phyloP scores from a whole-genome alignment of 2,797 vertebrate genomes.

The Artibeus jamaicensis region DNA sequence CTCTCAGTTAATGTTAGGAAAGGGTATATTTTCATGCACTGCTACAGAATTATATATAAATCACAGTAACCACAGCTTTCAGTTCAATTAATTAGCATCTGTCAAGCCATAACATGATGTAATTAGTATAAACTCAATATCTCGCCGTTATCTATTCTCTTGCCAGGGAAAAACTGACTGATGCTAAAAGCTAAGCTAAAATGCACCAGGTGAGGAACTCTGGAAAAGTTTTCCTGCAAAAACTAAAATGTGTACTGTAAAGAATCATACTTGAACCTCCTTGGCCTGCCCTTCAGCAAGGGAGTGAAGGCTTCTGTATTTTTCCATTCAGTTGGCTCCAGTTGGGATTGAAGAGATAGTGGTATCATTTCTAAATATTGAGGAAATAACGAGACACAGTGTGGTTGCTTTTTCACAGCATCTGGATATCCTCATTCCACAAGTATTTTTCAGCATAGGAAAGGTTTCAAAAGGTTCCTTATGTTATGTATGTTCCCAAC shows the following conservation, averaged over 20 bases:
- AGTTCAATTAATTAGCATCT: slow-evolving; percentile 58
- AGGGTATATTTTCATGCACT: not conserved
- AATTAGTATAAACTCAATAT: slow-evolving; percentile 23
- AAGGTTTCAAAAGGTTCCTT: not conserved
- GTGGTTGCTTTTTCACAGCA: not conserved
- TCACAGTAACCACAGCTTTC: not conserved
- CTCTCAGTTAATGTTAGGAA: slow-evolving; percentile 19
- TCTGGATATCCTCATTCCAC: not conserved
- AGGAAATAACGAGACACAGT: not conserved
- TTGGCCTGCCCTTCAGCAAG: not conserved
- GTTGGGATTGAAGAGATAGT: not conserved
- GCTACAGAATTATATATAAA: not conserved
- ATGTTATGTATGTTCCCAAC: not conserved
- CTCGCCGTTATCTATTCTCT: not conserved
- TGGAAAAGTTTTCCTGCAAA: not conserved
- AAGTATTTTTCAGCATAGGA: not conserved
- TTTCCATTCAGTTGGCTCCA: slow-evolving; percentile 10
- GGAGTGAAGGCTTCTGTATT: not conserved
- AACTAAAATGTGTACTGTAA: not conserved
- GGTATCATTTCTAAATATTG: not conserved
- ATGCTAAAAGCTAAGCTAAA: not conserved
- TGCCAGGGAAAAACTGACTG: not conserved
- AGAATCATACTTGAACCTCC: not conserved
- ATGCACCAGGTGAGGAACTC: not conserved
- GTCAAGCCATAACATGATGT: not conserved